Evolutionary conservation across 2,888 invertebrate species (phyloP).

Genomic region (Orthonevra nobilis): DNA sequence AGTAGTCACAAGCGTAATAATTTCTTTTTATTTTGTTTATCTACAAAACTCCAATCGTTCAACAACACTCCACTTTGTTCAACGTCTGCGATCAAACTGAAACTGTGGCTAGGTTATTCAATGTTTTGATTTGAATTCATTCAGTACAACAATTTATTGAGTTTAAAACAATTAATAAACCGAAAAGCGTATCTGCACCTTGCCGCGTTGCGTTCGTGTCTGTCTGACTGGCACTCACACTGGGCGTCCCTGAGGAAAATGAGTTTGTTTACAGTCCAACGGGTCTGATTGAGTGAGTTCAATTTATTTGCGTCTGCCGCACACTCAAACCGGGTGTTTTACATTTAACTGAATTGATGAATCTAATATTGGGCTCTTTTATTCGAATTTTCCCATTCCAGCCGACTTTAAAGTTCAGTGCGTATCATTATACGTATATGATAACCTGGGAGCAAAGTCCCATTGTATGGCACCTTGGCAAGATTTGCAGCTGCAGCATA

Average conservation of each 20-base stretch:
- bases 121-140: constrained; percentile 45
- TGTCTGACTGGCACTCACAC: no score
- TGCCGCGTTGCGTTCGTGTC: no score
- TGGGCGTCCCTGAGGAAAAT: constrained; percentile 54
- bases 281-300: neutral
- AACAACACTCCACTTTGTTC: constrained; percentile 27
- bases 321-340: constrained; percentile 3
- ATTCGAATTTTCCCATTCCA: no score
- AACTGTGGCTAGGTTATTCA: constrained; percentile 44
- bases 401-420: no score
- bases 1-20: neutral
- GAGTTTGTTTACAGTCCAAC: constrained; percentile 31
- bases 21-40: neutral
- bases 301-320: neutral
- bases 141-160: constrained; percentile 8
- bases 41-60: no score
- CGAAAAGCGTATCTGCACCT: constrained; percentile 8
- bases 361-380: no score
- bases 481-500: no score
- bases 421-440: no score
- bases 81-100: constrained; percentile 60
- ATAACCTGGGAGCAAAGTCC: no score
- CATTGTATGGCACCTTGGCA: no score
- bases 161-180: constrained; percentile 22
- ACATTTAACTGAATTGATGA: constrained; percentile 12